Percentiles rank a stretch among this genome's conserved stretches.
Conservation (phyloP, 2,888 invertebrate genomes). For the Drosophila birchii region DNA sequence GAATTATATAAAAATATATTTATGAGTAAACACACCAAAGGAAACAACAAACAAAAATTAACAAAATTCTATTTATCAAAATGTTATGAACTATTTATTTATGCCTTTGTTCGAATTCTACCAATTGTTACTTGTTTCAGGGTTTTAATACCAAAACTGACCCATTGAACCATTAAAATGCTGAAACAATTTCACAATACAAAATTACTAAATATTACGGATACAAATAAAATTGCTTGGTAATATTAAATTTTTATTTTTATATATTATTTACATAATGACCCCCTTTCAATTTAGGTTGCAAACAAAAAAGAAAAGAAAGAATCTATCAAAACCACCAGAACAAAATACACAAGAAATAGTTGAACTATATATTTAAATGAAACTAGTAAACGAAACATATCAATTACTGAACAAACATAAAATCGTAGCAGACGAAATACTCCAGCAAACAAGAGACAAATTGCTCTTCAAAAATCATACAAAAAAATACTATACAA, state of each 20-base stretch:
- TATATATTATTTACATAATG: not conserved
- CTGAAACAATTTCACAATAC: slow-evolving; percentile 72
- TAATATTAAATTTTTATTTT: not conserved
- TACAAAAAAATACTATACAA: slow-evolving; percentile 60
- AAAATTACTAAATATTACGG: not conserved
- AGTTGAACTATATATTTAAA: slow-evolving; percentile 45
- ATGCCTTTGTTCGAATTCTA: not conserved
- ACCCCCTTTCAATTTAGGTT: slow-evolving; percentile 12
- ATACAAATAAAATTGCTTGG: not conserved
- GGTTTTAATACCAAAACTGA: slow-evolving; percentile 73
- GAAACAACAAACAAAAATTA: slow-evolving; percentile 35
- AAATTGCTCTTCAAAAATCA: slow-evolving; percentile 74
- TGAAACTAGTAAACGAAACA: slow-evolving; percentile 50
- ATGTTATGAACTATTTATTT: not conserved
- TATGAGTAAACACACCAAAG: slow-evolving; percentile 65
- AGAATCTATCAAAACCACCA: slow-evolving; percentile 24
- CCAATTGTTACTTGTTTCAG: slow-evolving; percentile 73
- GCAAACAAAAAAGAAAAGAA: not conserved
- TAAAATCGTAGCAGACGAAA: slow-evolving; percentile 46
- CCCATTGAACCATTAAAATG: slow-evolving; percentile 69
- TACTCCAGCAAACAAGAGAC: slow-evolving; percentile 69
- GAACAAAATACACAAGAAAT: slow-evolving; percentile 26
- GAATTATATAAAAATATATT: slow-evolving; percentile 45
- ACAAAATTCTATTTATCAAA: not conserved
- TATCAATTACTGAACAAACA: slow-evolving; percentile 48